Percentiles rank a stretch among this genome's conserved stretches.
Evolutionary conservation across 2,888 invertebrate genomes (phyloP).

Genomic region (Liposcelis brunnea): DNA sequence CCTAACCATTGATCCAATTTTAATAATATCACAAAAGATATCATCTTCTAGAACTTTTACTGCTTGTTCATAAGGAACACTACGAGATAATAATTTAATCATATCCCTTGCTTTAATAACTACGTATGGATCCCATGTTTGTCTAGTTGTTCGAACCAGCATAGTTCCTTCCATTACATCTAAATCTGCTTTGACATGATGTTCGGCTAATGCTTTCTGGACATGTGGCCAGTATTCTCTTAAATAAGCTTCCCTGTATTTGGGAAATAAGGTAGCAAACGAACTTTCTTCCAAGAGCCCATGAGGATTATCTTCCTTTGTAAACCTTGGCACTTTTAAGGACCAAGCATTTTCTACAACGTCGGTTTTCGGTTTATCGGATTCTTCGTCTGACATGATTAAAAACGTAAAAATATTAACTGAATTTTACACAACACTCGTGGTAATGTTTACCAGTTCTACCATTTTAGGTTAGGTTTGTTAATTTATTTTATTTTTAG

Average conservation of each 20-base stretch:
- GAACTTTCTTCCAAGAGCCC: constrained; percentile 83
- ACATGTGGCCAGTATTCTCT: constrained; percentile 91
- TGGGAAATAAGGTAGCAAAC: constrained; percentile 93
- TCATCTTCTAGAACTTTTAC: constrained; percentile 74
- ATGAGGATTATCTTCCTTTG: constrained; percentile 73
- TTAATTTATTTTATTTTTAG: too few species aligned
- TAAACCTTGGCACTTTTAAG: constrained; percentile 73
- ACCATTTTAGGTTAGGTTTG: too few species aligned
- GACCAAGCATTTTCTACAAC: constrained; percentile 75
- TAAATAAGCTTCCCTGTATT: constrained; percentile 90
- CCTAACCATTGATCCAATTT: constrained; percentile 76
- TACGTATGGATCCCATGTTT: constrained; percentile 97
- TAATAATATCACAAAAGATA: constrained; percentile 86
- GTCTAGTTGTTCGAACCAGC: constrained; percentile 83
- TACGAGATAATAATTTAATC: constrained; percentile 84
- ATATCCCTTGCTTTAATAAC: constrained; percentile 92
- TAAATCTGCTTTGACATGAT: constrained; percentile 68
- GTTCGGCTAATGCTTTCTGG: constrained; percentile 63
- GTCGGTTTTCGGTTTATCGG: constrained; percentile 21
- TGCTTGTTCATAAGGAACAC: constrained; percentile 95
- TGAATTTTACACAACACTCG: too few species aligned
- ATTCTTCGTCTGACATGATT: too few species aligned
- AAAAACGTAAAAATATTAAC: too few species aligned
- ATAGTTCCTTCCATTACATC: constrained; percentile 90
- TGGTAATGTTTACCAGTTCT: too few species aligned